These are phyloP conservation scores for Crotalus tigris DNA, from an alignment of 2,113 vertebrate genomes.

Conservation along the genomic window DNA sequence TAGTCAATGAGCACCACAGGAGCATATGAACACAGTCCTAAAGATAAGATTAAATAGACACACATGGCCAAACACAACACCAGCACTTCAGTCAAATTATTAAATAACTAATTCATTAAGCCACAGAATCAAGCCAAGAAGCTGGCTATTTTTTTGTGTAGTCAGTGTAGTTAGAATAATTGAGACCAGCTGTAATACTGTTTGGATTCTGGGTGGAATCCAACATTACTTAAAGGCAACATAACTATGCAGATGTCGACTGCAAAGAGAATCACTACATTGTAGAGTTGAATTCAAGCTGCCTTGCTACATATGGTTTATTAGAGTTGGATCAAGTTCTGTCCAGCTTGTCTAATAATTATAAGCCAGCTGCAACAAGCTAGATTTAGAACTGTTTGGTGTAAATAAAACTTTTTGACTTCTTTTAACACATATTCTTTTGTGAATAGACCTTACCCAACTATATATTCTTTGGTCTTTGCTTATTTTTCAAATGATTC, in stretches of 20 bases:
- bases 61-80: constrained; percentile 51
- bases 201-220: constrained; percentile 62
- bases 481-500: neutral
- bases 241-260: constrained; percentile 45
- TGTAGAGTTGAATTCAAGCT: constrained; percentile 30
- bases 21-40: constrained; percentile 39
- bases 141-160: constrained; percentile 55
- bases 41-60: constrained; percentile 57
- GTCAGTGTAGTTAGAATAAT: constrained; percentile 69
- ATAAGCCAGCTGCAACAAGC: constrained; percentile 43
- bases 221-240: constrained; percentile 55
- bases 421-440: constrained; percentile 1
- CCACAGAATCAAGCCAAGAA: constrained; percentile 49
- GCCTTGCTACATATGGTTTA: constrained; percentile 37
- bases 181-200: constrained; percentile 73
- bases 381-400: constrained; percentile 14
- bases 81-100: constrained; percentile 57
- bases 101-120: constrained; percentile 65
- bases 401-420: constrained; percentile 19
- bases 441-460: neutral
- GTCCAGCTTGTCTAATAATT: constrained; percentile 26
- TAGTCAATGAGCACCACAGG: constrained; percentile 21
- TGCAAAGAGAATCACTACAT: constrained; percentile 6
- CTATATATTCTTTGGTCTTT: neutral
- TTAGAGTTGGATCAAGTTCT: constrained; percentile 34